These are phyloP conservation scores for Cephus rjabovi DNA, from an alignment of 2,888 invertebrate genomes.

Conservation along the genomic window DNA sequence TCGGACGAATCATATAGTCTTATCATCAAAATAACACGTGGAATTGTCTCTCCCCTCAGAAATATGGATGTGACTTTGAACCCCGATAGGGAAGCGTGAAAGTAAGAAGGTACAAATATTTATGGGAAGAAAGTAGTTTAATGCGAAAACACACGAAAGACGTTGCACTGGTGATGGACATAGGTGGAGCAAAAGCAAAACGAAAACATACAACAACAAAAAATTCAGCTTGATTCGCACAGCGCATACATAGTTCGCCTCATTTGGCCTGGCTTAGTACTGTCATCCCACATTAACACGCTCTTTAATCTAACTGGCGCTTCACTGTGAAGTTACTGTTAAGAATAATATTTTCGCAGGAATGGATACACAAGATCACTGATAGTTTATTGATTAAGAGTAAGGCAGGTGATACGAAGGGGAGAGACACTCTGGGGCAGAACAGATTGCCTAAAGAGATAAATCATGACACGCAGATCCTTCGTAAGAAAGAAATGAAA, in stretches of 20 bases:
- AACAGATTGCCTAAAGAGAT: slow-evolving; percentile 35
- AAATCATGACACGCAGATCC: slow-evolving; percentile 33
- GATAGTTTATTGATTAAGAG: slow-evolving; percentile 59
- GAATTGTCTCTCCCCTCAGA: slow-evolving; percentile 57
- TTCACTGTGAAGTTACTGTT: slow-evolving; percentile 18
- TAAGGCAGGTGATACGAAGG: slow-evolving; percentile 54
- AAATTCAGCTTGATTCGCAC: slow-evolving; percentile 49
- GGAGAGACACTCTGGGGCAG: slow-evolving; percentile 58
- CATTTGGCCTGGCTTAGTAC: slow-evolving; percentile 51
- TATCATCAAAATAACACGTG: slow-evolving; percentile 28
- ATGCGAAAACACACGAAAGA: not conserved
- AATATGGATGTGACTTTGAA: not conserved
- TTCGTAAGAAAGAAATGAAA: slow-evolving; percentile 34
- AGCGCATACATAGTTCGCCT: slow-evolving; percentile 50
- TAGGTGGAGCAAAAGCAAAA: slow-evolving; percentile 32
- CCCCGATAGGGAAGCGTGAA: not conserved
- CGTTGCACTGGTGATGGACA: slow-evolving; percentile 53
- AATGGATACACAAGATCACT: slow-evolving; percentile 62
- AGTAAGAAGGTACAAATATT: not conserved
- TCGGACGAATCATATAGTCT: slow-evolving; percentile 26
- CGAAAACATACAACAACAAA: not conserved
- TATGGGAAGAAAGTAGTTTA: not conserved
- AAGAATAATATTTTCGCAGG: slow-evolving; percentile 63
- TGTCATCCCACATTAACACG: slow-evolving; percentile 46
- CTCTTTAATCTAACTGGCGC: slow-evolving; percentile 43